A percentile compares a stretch with the other conserved stretches of the same genome.
phyloP scores from a whole-genome alignment of 2,797 vertebrate genomes.

The Sylvia borin region DNA sequence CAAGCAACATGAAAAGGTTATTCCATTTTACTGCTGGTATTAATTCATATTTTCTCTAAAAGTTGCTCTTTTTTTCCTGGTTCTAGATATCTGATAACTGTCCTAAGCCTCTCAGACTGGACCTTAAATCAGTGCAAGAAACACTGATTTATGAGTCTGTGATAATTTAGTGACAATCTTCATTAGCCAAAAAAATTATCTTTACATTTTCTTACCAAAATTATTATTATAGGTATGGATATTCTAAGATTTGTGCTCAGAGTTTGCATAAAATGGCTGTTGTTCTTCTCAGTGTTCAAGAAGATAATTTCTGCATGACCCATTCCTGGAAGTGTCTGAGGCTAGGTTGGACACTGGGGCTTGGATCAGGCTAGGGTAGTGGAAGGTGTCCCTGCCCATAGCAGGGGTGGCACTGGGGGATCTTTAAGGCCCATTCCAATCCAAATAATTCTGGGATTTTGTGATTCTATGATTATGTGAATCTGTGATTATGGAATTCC shows the following conservation, averaged over 20 bases:
- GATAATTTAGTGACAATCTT: neutral
- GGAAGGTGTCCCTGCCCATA: neutral
- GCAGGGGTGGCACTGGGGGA: neutral
- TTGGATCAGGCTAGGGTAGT: neutral
- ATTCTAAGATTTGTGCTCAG: neutral
- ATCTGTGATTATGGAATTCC: neutral
- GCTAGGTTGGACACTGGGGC: neutral
- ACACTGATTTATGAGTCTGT: neutral
- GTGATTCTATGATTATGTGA: too few relatives aligned
- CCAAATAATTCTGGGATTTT: neutral
- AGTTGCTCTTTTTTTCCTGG: accelerated
- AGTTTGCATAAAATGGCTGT: neutral
- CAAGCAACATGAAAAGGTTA: neutral
- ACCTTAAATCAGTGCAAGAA: neutral
- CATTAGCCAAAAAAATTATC: neutral
- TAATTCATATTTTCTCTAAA: neutral
- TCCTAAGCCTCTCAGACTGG: neutral
- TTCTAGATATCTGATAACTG: neutral
- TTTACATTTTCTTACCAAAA: neutral
- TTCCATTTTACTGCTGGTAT: neutral
- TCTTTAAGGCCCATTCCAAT: neutral
- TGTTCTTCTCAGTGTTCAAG: neutral
- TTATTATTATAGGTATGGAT: neutral
- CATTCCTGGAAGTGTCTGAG: neutral
- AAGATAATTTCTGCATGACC: neutral